Evolutionary conservation across 2,888 invertebrate species (phyloP).

Genomic region (Linnaemya tessellans): DNA sequence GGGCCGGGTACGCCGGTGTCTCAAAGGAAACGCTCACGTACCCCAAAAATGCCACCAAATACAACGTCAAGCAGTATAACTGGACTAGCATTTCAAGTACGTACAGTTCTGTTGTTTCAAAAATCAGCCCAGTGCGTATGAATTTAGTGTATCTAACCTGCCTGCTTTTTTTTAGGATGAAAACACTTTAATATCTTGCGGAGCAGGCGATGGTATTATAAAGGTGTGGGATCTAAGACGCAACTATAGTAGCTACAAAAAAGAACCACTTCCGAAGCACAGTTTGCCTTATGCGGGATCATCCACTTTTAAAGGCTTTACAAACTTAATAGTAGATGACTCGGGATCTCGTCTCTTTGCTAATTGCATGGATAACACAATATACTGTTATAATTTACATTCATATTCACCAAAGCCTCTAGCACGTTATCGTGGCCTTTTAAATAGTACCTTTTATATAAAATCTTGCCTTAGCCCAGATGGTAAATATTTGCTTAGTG

Average conservation of each 20-base stretch:
- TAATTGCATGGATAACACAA: conserved; percentile 93
- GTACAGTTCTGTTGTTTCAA: conserved; percentile 4
- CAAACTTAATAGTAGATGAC: conserved; percentile 90
- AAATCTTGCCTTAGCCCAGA: conserved; percentile 92
- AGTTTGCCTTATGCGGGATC: conserved; percentile 89
- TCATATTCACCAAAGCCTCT: conserved; percentile 88
- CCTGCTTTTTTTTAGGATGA: conserved; percentile 88
- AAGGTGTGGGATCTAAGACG: conserved; percentile 95
- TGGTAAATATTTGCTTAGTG: conserved; percentile 91
- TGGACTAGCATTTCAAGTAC: conserved; percentile 90
- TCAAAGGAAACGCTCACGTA: conserved; percentile 82
- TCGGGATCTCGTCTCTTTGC: conserved; percentile 89
- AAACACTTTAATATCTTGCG: conserved; percentile 91
- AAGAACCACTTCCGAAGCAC: conserved; percentile 89
- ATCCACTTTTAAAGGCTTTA: conserved; percentile 89
- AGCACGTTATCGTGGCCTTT: conserved; percentile 88
- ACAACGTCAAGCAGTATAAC: conserved; percentile 90
- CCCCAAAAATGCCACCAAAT: conserved; percentile 83
- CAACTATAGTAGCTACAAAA: conserved; percentile 88
- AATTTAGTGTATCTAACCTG: too few relatives aligned
- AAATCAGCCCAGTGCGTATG: too few relatives aligned
- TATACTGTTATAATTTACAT: conserved; percentile 92
- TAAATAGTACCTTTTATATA: conserved; percentile 92
- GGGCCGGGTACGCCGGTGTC: conserved; percentile 84
- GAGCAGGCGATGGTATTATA: conserved; percentile 93